phyloP scores from a whole-genome alignment of 2,888 invertebrate genomes.

The Megamerina dolium region DNA sequence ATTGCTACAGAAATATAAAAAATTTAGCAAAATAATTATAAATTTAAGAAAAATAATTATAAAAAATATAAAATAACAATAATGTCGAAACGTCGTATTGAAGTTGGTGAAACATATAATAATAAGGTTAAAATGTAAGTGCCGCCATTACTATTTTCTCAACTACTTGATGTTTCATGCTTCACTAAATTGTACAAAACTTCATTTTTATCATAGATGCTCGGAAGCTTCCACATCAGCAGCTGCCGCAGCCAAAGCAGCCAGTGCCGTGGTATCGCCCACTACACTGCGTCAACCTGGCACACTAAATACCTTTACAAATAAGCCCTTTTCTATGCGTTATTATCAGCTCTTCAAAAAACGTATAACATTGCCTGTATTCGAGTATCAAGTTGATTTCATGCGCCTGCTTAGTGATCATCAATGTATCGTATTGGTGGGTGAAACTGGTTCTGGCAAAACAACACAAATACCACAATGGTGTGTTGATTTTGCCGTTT shows the following conservation, averaged over 20 bases:
- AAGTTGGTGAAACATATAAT: conserved; percentile 74
- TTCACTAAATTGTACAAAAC: no score
- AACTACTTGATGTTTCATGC: no score
- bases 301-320: conserved; percentile 72
- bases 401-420: conserved; percentile 87
- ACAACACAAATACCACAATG: conserved; percentile 99
- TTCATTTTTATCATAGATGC: no score
- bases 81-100: conserved; percentile 80
- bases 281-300: conserved; percentile 42
- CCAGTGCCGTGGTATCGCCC: conserved; percentile 24
- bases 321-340: conserved; percentile 77
- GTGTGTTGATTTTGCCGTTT: conserved; percentile 72
- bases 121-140: conserved; percentile 64
- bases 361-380: conserved; percentile 88
- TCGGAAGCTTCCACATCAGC: conserved; percentile 15
- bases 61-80: no score
- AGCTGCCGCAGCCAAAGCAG: background rate
- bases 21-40: no score
- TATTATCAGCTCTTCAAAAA: conserved; percentile 87
- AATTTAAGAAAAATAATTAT: no score
- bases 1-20: no score
- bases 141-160: no score
- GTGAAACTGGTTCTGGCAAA: conserved; percentile 99
- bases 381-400: conserved; percentile 96
- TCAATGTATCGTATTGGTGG: conserved; percentile 93